Percentiles rank a stretch among this genome's conserved stretches.
Evolutionary conservation across 2,888 invertebrate genomes (phyloP).

Genomic region (Alsophila aescularia): DNA sequence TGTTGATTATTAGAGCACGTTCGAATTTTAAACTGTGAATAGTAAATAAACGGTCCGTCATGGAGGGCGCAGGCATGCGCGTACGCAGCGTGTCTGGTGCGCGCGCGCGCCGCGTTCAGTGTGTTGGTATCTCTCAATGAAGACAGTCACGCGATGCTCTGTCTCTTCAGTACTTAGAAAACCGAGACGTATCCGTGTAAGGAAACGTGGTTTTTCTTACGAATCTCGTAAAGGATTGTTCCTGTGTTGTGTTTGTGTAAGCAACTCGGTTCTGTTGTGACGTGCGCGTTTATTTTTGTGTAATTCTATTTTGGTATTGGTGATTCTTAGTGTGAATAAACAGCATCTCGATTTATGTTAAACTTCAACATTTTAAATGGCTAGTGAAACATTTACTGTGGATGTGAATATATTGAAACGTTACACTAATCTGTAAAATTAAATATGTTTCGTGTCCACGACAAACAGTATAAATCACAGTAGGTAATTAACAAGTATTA

Average conservation of each 20-base stretch:
- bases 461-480: no score
- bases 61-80: conserved; percentile 69
- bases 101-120: conserved; percentile 56
- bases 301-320: conserved; percentile 69
- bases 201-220: conserved; percentile 48
- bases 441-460: no score
- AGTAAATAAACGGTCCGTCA: conserved; percentile 78
- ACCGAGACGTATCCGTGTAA: conserved; percentile 49
- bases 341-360: conserved; percentile 58
- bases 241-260: conserved; percentile 53
- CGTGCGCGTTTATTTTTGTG: conserved; percentile 70
- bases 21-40: conserved; percentile 77
- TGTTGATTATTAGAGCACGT: conserved; percentile 77
- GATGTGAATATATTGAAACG: conserved; percentile 14
- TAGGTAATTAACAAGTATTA: no score
- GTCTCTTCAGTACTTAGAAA: conserved; percentile 51
- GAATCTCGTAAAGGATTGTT: conserved; percentile 41
- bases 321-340: conserved; percentile 68
- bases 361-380: conserved; percentile 42
- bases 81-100: conserved; percentile 54
- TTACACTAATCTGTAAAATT: not conserved
- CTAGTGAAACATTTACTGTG: conserved; percentile 34
- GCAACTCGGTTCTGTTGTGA: conserved; percentile 53
- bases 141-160: conserved; percentile 69
- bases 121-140: conserved; percentile 72